Percentiles rank a stretch among this genome's conserved stretches.
Conservation (phyloP, 1,140 invertebrate species). For the Drosophila kohkoa region DNA sequence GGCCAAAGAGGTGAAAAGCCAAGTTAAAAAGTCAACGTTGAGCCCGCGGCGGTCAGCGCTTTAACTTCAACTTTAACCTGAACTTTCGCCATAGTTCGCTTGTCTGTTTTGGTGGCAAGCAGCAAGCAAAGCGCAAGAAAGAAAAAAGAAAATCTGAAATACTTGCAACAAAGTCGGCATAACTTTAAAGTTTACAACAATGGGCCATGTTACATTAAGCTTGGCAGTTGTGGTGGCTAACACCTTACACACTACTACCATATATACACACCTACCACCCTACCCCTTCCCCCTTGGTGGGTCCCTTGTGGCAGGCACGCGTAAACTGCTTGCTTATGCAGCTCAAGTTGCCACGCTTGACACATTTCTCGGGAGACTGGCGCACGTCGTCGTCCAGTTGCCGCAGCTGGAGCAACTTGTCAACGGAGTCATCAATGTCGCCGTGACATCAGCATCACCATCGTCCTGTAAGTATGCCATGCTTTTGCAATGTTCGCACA, state of each 20-base stretch:
- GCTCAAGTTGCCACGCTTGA: slow-evolving; percentile 78
- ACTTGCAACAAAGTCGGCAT: slow-evolving; percentile 17
- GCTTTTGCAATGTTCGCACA: slow-evolving; percentile 75
- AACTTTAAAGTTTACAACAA: slow-evolving; percentile 66
- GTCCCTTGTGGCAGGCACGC: slow-evolving; percentile 32
- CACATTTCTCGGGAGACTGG: slow-evolving; percentile 75
- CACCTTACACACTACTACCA: slow-evolving; percentile 4
- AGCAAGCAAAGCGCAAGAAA: neutral
- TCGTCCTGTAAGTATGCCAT: slow-evolving; percentile 71
- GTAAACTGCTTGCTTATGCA: slow-evolving; percentile 72
- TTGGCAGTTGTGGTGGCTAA: slow-evolving; percentile 31
- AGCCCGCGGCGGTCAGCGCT: slow-evolving; percentile 49
- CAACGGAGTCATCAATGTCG: slow-evolving; percentile 81
- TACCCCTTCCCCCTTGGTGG: neutral
- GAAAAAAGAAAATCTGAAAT: slow-evolving; percentile 30
- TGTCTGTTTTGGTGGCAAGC: neutral
- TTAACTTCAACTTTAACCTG: slow-evolving; percentile 61
- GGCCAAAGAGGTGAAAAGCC: slow-evolving; percentile 60
- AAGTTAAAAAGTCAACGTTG: slow-evolving; percentile 52
- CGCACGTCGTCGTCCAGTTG: slow-evolving; percentile 59
- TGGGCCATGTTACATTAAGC: slow-evolving; percentile 34
- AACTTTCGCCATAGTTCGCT: slow-evolving; percentile 67
- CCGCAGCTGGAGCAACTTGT: slow-evolving; percentile 60
- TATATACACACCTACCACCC: too few species aligned
- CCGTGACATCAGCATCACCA: slow-evolving; percentile 65